Percentiles rank a stretch among this genome's conserved stretches.
Evolutionary conservation across 2,797 vertebrate genomes (phyloP).

Genomic region (Petrocephalus sullivani): DNA sequence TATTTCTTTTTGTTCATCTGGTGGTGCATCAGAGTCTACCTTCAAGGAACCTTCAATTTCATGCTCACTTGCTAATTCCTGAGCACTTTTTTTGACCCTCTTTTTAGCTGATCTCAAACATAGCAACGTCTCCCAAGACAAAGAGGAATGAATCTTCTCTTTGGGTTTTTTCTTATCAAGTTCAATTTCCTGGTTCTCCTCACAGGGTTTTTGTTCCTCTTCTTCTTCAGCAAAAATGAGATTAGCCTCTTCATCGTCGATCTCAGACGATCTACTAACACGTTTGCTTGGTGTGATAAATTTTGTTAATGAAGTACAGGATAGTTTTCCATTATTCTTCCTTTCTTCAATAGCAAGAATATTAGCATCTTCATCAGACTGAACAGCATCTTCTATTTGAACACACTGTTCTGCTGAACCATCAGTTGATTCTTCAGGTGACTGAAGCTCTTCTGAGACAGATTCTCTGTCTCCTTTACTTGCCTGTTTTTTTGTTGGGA

Average conservation of each 20-base stretch:
- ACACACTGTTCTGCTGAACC: conserved; percentile 54
- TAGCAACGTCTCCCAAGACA: conserved; percentile 88
- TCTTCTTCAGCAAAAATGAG: conserved; percentile 44
- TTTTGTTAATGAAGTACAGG: conserved; percentile 88
- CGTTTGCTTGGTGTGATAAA: conserved; percentile 81
- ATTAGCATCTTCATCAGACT: conserved; percentile 47
- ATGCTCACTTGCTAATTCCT: conserved; percentile 42
- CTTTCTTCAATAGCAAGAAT: conserved; percentile 55
- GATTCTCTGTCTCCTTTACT: conserved; percentile 42
- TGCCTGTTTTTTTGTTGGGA: conserved; percentile 71
- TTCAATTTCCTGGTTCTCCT: conserved; percentile 64
- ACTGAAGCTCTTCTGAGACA: conserved; percentile 49
- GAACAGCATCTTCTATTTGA: conserved; percentile 33
- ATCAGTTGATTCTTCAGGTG: conserved; percentile 59
- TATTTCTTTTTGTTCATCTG: conserved; percentile 48
- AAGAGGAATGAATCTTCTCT: conserved; percentile 78
- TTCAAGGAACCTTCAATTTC: conserved; percentile 60
- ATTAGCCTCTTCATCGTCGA: conserved; percentile 53
- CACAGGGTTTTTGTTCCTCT: conserved; percentile 62
- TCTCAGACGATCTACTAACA: conserved; percentile 60
- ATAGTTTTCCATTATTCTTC: conserved; percentile 67
- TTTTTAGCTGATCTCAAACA: conserved; percentile 83
- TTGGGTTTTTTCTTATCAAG: conserved; percentile 70
- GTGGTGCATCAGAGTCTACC: conserved; percentile 49
- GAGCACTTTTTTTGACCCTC: conserved; percentile 67